Evolutionary conservation across 2,888 invertebrate species (phyloP), one percentile per base, ranked within the genome.

Genomic region (Morpho deidamia): DNA sequence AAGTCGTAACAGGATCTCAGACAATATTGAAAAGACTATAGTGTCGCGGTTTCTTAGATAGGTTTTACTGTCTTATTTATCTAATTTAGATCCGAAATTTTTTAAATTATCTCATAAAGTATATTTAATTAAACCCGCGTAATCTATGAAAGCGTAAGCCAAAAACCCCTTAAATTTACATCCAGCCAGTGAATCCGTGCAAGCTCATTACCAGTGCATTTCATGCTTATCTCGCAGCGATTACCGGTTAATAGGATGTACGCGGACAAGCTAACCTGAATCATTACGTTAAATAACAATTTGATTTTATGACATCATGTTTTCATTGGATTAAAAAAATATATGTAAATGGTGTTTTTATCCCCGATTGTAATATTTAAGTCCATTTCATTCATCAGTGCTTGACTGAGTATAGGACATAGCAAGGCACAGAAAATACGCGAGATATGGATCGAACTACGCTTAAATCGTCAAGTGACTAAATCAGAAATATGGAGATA

Each of bases 241-340:
- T 49, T 42, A 42, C 41, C 42, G 42, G 41, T 49, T 49, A 46
- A 43, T 43, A 53, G 50, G 43, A n/a, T 53, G 45, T 23, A 23
- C 44, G 41, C 32, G 42, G 44, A 46, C 49, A 49, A 50, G 52
- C 56, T 42, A 44, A 48, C 49, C 45, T 46, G 53, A 46, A 56
- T 50, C 11, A 38, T 53, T 49, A 53, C 49, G 39, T 23, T 53
- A 52, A 56, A 52, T 49, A 56, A 45, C 44, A 39, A 14, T 52
- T 49, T 56, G 37, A 53, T 52, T 52, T 56, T 56, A 56, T 45
- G 52, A 49, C 37, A 44, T 23, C 4, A 23, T 23, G 23, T 23
- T 23, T 23, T 23, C 5, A 23, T 23, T 23, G 23, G 5, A 23
- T 23, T 23, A 5, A 23, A 23, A 23, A 23, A 23, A 5, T 23